Evolutionary conservation across 2,888 invertebrate species (phyloP).

Genomic region (Cataglyphis altisquamis): DNA sequence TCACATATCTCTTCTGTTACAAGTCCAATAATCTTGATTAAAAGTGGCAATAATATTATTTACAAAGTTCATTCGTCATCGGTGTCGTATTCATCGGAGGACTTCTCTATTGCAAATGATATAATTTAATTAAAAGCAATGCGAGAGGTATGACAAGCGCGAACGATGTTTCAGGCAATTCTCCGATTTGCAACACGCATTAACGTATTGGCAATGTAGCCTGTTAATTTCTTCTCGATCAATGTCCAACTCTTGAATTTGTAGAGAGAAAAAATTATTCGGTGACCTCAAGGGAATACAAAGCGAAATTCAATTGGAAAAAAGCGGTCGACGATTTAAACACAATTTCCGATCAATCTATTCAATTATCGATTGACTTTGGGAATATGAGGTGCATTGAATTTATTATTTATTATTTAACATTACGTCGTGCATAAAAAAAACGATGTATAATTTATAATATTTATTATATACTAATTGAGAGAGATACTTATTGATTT

Average conservation of each 20-base stretch:
- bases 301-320: slow-evolving; percentile 1
- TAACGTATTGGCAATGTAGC: slow-evolving; percentile 15
- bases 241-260: background rate
- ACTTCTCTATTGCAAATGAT: slow-evolving; percentile 28
- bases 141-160: slow-evolving; percentile 7
- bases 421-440: background rate
- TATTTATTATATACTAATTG: background rate
- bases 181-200: background rate
- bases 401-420: background rate
- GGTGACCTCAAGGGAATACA: background rate
- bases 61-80: background rate
- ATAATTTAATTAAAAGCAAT: slow-evolving; percentile 38
- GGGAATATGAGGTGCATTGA: background rate
- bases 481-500: background rate
- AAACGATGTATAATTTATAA: background rate
- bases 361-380: slow-evolving; percentile 5
- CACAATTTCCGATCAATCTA: background rate
- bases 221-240: slow-evolving; percentile 36
- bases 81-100: slow-evolving; percentile 26
- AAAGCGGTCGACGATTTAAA: background rate
- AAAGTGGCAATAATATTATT: slow-evolving; percentile 13
- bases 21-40: slow-evolving; percentile 45
- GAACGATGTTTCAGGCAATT: slow-evolving; percentile 23
- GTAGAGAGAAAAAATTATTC: background rate
- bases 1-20: slow-evolving; percentile 30